Conservation (phyloP, 2,888 invertebrate genomes). For the Rhamphomyia laevipes region DNA sequence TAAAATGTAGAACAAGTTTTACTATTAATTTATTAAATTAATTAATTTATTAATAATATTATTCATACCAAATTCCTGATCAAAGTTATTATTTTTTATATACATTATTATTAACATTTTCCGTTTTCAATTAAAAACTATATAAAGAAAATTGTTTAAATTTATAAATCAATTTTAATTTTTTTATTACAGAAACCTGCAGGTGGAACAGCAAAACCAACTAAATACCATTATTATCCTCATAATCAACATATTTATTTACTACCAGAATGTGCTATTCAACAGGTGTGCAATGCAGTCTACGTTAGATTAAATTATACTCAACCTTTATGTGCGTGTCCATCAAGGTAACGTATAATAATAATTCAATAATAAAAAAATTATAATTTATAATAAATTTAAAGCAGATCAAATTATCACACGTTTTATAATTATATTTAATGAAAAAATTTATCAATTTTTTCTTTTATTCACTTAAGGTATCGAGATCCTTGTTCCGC, state of each 20-base stretch:
- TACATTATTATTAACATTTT: too few relatives aligned
- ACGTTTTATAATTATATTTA: not conserved
- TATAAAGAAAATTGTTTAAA: too few relatives aligned
- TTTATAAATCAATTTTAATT: constrained; percentile 13
- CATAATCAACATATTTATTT: constrained; percentile 88
- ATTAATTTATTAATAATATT: too few relatives aligned
- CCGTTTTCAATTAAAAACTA: too few relatives aligned
- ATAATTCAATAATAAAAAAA: too few relatives aligned
- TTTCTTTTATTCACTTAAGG: constrained; percentile 24
- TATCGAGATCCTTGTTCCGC: constrained; percentile 87
- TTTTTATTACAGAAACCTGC: constrained; percentile 54
- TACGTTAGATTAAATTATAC: constrained; percentile 86
- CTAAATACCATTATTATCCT: constrained; percentile 88
- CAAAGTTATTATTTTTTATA: too few relatives aligned
- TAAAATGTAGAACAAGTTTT: too few relatives aligned
- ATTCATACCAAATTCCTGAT: too few relatives aligned
- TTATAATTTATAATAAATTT: not conserved
- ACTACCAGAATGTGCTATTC: constrained; percentile 86
- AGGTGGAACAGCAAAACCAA: constrained; percentile 68
- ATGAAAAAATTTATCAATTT: too few relatives aligned
- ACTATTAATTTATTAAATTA: too few relatives aligned
- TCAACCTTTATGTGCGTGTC: constrained; percentile 85
- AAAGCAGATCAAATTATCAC: too few relatives aligned
- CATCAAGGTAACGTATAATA: constrained; percentile 47
- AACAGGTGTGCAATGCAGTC: constrained; percentile 88